These are phyloP conservation scores for Hypomecis punctinalis DNA, from an alignment of 2,888 invertebrate genomes.

Conservation along the genomic window DNA sequence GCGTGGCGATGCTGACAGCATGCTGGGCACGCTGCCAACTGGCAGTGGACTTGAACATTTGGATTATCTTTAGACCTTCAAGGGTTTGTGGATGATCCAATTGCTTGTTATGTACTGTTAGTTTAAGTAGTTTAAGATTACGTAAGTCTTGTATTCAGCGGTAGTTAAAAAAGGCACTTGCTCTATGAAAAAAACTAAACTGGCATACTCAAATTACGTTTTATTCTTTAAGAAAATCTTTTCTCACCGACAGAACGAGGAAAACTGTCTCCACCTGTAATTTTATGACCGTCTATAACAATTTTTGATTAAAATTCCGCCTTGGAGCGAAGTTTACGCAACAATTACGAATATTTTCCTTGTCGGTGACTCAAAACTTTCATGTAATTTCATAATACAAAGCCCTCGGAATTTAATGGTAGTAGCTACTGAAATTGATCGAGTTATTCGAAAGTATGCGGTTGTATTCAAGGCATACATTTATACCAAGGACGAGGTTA, in stretches of 20 bases:
- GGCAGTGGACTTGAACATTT: too few species aligned
- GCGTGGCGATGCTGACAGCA: too few species aligned
- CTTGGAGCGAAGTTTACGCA: slow-evolving; percentile 44
- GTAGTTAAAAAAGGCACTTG: too few species aligned
- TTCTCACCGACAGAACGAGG: not conserved
- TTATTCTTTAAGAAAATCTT: not conserved
- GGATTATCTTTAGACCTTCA: too few species aligned
- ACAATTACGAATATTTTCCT: slow-evolving; percentile 45
- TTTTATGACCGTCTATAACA: slow-evolving; percentile 44
- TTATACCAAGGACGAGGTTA: slow-evolving; percentile 23
- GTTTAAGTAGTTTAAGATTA: too few species aligned
- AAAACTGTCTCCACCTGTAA: slow-evolving; percentile 38
- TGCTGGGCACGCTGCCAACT: too few species aligned
- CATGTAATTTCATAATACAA: slow-evolving; percentile 44
- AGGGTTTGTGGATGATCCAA: too few species aligned
- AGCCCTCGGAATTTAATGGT: slow-evolving; percentile 45
- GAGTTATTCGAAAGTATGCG: slow-evolving; percentile 41
- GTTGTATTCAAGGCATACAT: slow-evolving; percentile 40
- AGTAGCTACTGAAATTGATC: slow-evolving; percentile 48
- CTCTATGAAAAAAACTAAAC: too few species aligned
- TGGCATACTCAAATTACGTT: not conserved
- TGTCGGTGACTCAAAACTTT: slow-evolving; percentile 45
- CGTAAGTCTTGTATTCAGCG: too few species aligned
- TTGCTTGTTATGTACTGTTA: too few species aligned
- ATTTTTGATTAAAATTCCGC: slow-evolving; percentile 48